A percentile compares a stretch with the other conserved stretches of the same genome.
Conservation (phyloP, 2,797 vertebrate genomes). For the Arnoldichthys spilopterus region DNA sequence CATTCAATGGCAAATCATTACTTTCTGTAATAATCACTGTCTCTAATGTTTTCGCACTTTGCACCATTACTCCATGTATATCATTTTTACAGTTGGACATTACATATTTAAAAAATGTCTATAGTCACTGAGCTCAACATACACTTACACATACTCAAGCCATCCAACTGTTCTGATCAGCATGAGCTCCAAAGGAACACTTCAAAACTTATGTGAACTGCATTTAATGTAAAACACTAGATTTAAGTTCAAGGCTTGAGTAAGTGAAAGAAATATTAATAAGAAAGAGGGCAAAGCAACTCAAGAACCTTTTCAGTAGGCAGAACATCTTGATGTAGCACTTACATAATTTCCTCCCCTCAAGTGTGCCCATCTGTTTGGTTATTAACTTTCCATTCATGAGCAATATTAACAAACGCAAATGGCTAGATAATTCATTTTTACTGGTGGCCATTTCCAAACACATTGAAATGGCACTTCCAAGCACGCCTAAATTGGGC, state of each 20-base stretch:
- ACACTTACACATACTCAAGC: background rate
- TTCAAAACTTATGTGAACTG: background rate
- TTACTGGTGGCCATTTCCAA: constrained; percentile 10
- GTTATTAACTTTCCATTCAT: constrained; percentile 11
- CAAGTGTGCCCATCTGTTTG: constrained; percentile 14
- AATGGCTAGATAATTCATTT: background rate
- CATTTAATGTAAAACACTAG: background rate
- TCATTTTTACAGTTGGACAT: too few species aligned
- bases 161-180: background rate
- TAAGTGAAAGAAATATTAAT: constrained; percentile 17
- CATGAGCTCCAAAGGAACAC: background rate
- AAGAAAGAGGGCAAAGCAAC: constrained; percentile 41
- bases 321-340: background rate
- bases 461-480: background rate
- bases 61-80: too few species aligned
- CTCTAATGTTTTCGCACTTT: too few species aligned
- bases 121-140: background rate
- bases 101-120: background rate
- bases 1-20: too few species aligned
- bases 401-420: constrained; percentile 2
- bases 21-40: too few species aligned
- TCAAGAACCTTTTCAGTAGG: background rate
- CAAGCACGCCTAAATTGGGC: background rate
- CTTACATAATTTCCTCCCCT: background rate
- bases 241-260: background rate